These are phyloP conservation scores for Cichlasoma orientale DNA, from an alignment of 2,797 vertebrate genomes.

Conservation along the genomic window DNA sequence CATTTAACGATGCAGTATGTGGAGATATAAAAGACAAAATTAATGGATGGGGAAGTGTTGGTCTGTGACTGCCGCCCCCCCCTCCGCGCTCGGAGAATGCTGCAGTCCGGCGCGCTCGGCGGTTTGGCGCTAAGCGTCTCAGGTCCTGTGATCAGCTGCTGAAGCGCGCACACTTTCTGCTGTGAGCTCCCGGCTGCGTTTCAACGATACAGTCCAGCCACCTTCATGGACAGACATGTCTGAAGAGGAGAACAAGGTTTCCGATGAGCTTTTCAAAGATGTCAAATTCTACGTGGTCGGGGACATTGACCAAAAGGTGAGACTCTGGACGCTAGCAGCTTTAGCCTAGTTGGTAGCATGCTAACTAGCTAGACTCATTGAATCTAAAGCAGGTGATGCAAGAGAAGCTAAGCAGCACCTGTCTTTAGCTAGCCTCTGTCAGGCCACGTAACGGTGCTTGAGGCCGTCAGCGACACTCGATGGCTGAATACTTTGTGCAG, in stretches of 20 bases:
- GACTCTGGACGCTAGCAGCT: slow-evolving; percentile 48
- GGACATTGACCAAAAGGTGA: slow-evolving; percentile 95
- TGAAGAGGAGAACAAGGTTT: slow-evolving; percentile 84
- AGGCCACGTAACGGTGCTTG: background rate
- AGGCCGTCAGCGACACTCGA: background rate
- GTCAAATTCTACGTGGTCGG: slow-evolving; percentile 98
- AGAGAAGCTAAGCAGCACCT: slow-evolving; percentile 47
- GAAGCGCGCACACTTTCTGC: background rate
- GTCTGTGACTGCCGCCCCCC: background rate
- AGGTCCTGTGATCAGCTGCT: slow-evolving; percentile 12
- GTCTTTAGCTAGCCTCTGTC: background rate
- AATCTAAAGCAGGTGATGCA: slow-evolving; percentile 10
- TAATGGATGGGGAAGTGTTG: background rate
- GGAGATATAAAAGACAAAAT: background rate
- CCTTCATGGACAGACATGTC: slow-evolving; percentile 75
- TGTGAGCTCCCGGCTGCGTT: background rate
- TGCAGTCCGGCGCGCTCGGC: slow-evolving; percentile 71
- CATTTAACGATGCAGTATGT: rapidly evolving
- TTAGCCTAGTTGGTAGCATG: slow-evolving; percentile 54
- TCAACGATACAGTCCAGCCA: background rate
- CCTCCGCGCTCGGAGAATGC: slow-evolving; percentile 3
- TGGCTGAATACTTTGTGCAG: background rate
- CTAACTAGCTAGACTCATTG: slow-evolving; percentile 45
- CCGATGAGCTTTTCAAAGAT: slow-evolving; percentile 93
- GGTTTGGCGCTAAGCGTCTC: slow-evolving; percentile 79